Conservation (phyloP, 2,888 invertebrate genomes). For the Euspilapteryx auroguttella region DNA sequence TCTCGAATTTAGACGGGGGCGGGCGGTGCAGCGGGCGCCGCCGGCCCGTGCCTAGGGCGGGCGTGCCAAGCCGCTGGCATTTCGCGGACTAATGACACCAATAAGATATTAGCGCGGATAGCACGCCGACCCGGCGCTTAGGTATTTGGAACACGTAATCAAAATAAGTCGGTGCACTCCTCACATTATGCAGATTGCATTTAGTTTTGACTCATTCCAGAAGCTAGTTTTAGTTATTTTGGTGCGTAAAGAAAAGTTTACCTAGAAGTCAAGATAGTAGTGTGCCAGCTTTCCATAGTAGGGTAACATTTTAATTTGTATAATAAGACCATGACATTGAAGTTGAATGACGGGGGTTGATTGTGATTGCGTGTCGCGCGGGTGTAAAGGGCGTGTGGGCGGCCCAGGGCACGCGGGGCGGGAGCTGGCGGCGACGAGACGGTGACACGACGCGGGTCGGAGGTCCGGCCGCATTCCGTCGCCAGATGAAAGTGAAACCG, state of each 20-base stretch:
- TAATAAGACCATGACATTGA: too few species aligned
- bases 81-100: conserved; percentile 56
- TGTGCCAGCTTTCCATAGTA: too few species aligned
- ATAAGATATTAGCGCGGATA: conserved; percentile 57
- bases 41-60: conserved; percentile 23
- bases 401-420: conserved; percentile 13
- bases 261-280: too few species aligned
- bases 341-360: too few species aligned
- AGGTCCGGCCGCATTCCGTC: conserved; percentile 57
- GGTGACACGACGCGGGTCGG: conserved; percentile 41
- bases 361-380: not conserved
- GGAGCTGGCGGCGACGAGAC: conserved; percentile 14
- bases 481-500: conserved; percentile 57
- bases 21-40: conserved; percentile 49
- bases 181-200: too few species aligned
- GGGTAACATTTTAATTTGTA: too few species aligned
- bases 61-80: conserved; percentile 55
- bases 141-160: conserved; percentile 37
- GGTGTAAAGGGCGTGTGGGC: conserved; percentile 8
- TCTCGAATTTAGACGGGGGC: conserved; percentile 42
- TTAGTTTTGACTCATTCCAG: too few species aligned
- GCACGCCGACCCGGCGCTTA: conserved; percentile 25
- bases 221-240: too few species aligned
- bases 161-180: conserved; percentile 13
- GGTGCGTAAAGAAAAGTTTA: too few species aligned